phyloP scores from a whole-genome alignment of 2,888 invertebrate species.

The Anoplius nigerrimus region DNA sequence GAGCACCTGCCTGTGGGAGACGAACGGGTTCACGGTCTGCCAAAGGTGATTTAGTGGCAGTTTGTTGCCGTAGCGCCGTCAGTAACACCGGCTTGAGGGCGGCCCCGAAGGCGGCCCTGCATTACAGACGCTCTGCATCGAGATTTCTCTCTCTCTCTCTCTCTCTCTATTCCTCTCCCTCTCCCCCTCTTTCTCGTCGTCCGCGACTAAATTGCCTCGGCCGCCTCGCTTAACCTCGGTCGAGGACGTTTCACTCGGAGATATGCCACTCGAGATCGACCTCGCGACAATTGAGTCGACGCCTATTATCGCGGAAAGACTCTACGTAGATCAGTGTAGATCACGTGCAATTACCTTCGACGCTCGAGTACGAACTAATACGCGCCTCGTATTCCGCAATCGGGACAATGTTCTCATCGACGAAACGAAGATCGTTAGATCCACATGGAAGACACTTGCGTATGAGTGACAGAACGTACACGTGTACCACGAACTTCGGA shows the following conservation, averaged over 20 bases:
- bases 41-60: conserved; percentile 68
- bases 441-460: too few relatives aligned
- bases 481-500: too few relatives aligned
- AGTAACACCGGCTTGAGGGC: conserved; percentile 25
- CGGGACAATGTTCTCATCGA: too few relatives aligned
- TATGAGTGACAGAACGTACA: too few relatives aligned
- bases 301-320: too few relatives aligned
- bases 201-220: conserved; percentile 36
- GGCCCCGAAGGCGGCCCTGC: background rate
- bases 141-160: conserved; percentile 5
- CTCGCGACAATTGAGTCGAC: conserved; percentile 4
- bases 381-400: too few relatives aligned
- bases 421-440: too few relatives aligned
- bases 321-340: too few relatives aligned
- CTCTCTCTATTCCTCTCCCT: too few relatives aligned
- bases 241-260: background rate
- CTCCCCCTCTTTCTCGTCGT: conserved; percentile 1
- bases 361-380: too few relatives aligned
- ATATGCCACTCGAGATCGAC: conserved; percentile 24
- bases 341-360: too few relatives aligned
- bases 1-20: conserved; percentile 48
- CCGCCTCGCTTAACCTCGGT: conserved; percentile 14
- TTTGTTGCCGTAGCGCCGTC: conserved; percentile 60
- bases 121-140: background rate
- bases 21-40: conserved; percentile 58